Evolutionary conservation across 2,113 vertebrate species (phyloP), one percentile per base, ranked within the genome.

Genomic region (Stomatorhinus ivindoensis): DNA sequence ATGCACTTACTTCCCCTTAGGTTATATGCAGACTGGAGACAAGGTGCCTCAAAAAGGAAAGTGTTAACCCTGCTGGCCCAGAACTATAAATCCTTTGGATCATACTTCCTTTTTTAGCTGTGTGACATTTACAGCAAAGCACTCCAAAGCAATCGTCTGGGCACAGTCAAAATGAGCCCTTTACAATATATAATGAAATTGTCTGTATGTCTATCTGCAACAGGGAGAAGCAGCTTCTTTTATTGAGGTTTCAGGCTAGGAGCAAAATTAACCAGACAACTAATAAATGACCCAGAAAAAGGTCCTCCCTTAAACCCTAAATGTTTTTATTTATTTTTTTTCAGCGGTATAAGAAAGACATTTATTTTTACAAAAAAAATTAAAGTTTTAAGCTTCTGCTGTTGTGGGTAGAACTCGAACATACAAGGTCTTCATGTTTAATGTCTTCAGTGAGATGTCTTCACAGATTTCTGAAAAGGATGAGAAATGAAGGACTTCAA

Each of bases 361-460:
- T 80, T 69, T 19, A 42, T n/a, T 84, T 47, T 44, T 39, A 44
- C 17, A 42, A 84, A 47, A 47, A 42, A 44, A 47, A 46, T 31
- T 35, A 21, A 47, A 27, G 21, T 19, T 85, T 87, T 91, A 96
- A 10, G 95, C 92, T 86, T 96, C 95, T 46, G 98, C 97, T 0
- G 97, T 97, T 61, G 97, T 98, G 27, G 97, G 96, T 89, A 96
- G 90, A 91, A 97, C 97, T 91, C 89, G 90, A 91, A 99, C 96
- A 91, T 96, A 99, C 17, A 98, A 53, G 4, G 97, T 98, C 95
- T 97, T 98, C 91, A 90, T 96, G 94, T 97, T 96, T 91, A 99
- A 91, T 86, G 94, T 96, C 94, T 97, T 97, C 93, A 97, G 93
- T 50, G 97, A 95, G 82, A 95, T 87, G 10, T 97, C 94, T 89